Conservation (phyloP, 35 echinoderm and acorn worm species). For the Patiria miniata region DNA sequence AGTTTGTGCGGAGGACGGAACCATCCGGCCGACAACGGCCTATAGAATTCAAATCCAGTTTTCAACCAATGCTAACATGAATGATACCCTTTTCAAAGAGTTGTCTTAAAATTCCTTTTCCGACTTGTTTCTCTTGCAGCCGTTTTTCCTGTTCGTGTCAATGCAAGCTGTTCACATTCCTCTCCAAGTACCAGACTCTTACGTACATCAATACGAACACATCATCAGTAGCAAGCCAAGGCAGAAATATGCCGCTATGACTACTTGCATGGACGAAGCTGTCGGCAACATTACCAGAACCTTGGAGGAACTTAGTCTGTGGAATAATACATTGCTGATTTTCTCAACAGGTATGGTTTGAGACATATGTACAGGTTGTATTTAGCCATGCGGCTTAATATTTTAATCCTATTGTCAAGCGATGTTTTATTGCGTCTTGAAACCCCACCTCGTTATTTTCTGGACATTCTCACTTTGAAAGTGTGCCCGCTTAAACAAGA, state of each 20-base stretch:
- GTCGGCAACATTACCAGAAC: conserved; percentile 43
- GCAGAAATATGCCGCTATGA: conserved; percentile 57
- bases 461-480: too few species aligned
- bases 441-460: not conserved
- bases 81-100: too few species aligned
- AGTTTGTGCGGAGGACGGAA: too few species aligned
- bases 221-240: not conserved
- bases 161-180: conserved; percentile 59
- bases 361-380: not conserved
- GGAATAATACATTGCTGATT: conserved; percentile 58
- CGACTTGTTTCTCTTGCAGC: conserved; percentile 24
- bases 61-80: too few species aligned
- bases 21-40: too few species aligned
- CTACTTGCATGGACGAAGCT: conserved; percentile 63
- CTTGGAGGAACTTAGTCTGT: conserved; percentile 35
- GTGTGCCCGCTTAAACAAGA: too few species aligned
- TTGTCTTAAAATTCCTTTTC: too few species aligned
- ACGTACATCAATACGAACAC: conserved; percentile 34
- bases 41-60: too few species aligned
- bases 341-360: conserved; percentile 51
- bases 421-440: not conserved
- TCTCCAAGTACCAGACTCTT: conserved; percentile 35
- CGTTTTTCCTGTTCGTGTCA: conserved; percentile 63
- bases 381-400: not conserved
- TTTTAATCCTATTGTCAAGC: not conserved